Conservation (phyloP, 64 coral and sea anemone genomes). For the Actinia tenebrosa region DNA sequence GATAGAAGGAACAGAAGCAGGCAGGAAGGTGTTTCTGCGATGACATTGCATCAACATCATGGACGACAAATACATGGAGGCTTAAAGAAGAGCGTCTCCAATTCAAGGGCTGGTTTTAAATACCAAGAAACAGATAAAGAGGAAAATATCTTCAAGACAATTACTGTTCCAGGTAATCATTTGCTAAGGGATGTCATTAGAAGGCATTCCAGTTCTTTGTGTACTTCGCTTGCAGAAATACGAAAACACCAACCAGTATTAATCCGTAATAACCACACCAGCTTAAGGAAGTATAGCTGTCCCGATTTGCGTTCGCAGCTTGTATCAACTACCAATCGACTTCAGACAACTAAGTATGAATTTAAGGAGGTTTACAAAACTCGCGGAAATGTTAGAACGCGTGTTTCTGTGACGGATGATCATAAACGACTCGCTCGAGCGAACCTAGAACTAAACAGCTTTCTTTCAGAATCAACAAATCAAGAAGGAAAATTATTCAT, state of each 20-base stretch:
- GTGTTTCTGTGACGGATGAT: neutral
- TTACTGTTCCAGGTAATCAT: neutral
- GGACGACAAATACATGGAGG: neutral
- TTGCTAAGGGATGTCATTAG: neutral
- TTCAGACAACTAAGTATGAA: neutral
- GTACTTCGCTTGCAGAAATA: neutral
- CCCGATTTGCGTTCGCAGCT: neutral
- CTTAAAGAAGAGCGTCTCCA: neutral
- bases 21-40: neutral
- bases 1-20: neutral
- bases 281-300: conserved; percentile 49
- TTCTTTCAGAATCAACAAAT: neutral
- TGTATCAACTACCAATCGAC: neutral
- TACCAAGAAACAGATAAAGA: neutral
- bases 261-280: conserved; percentile 41
- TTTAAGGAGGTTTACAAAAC: neutral
- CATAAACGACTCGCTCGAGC: neutral
- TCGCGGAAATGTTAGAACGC: neutral
- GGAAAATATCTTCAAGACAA: neutral
- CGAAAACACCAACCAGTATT: conserved; percentile 3
- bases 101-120: neutral
- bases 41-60: neutral
- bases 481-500: neutral
- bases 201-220: neutral
- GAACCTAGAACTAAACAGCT: neutral